Base-by-base conservation (phyloP, 2,888 invertebrate genomes). In the Rhorus exstirpatorius region DNA sequence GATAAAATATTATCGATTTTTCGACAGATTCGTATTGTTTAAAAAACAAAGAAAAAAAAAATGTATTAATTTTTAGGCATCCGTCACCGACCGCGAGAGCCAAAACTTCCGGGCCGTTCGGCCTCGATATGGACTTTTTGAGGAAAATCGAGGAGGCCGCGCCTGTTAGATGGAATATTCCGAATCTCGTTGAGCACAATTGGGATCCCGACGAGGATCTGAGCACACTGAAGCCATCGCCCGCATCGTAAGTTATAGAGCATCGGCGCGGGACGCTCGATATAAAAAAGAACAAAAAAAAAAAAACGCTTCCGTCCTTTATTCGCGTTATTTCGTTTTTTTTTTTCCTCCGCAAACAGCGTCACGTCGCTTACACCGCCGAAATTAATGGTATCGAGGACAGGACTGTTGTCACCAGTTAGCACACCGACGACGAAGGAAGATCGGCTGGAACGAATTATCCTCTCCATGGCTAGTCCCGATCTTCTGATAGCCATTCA, bases 81-180 rank as follows among this genome's bases (percentile, higher is more conserved):
- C 83, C 86, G 55, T 87, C 89, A n/a, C 85, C 89, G 24, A 86
- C 79, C 1, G n/a, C 85, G 6, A n/a, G n/a, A n/a, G n/a, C n/a
- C n/a, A 88, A 87, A 79, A 91, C 95, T 3, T 94, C 95, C 0
- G 97, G 97, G 19, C 97, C 97, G 24, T 98, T 97, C 92, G 95
- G 96, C 0, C 93, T 98, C 61, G 97, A 98, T 92, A 95, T 96
- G 17, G 95, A 95, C 77, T 94, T 97, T 81, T 94, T 97, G 86
- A 95, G 95, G 35, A 95, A 95, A 86, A 94, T 97, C 65, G 97
- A 97, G 91, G 83, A 86, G 14, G 89, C 85, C 58, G 92, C 91
- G 1, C 93, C 93, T 1, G 92, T 90, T 3, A 91, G 90, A 80
- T 91, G 90, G 83, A 88, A 89, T 68, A 90, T 91, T 82, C 93